phyloP scores from a whole-genome alignment of 2,888 invertebrate species.

The Lepidocyrtinus sp. region DNA sequence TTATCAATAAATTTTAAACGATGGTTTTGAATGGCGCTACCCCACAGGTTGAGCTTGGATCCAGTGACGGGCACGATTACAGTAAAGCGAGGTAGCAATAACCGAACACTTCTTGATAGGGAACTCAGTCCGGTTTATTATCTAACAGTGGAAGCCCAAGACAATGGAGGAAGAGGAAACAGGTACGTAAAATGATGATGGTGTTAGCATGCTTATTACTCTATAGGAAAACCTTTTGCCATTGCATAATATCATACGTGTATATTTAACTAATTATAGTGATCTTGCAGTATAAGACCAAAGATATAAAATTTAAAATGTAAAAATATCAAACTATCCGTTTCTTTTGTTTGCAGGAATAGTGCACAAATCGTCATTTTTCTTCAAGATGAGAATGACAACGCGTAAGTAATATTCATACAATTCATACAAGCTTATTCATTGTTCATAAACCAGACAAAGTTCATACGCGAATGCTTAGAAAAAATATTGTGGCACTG shows the following conservation, averaged over 20 bases:
- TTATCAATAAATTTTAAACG: no score
- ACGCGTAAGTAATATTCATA: slow-evolving; percentile 64
- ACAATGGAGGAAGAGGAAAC: slow-evolving; percentile 87
- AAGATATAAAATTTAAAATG: not conserved
- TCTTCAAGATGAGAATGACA: slow-evolving; percentile 73
- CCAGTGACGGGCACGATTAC: slow-evolving; percentile 87
- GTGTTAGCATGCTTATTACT: not conserved
- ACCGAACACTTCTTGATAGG: slow-evolving; percentile 84
- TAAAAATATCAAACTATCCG: slow-evolving; percentile 55
- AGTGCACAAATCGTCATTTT: slow-evolving; percentile 71
- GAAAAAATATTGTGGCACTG: not conserved
- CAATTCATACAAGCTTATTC: not conserved
- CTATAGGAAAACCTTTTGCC: not conserved
- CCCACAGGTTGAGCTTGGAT: slow-evolving; percentile 83
- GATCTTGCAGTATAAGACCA: not conserved
- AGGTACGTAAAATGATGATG: no score
- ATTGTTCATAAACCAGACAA: not conserved
- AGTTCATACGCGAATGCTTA: not conserved
- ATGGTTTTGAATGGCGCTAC: slow-evolving; percentile 9
- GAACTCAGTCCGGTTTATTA: slow-evolving; percentile 88
- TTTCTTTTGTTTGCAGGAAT: slow-evolving; percentile 71
- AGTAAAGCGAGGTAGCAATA: slow-evolving; percentile 76
- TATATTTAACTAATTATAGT: not conserved
- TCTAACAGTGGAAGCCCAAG: slow-evolving; percentile 90
- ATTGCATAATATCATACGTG: no score